Evolutionary conservation across 2,113 vertebrate genomes (phyloP).

Genomic region (Tachuris rubrigastra): DNA sequence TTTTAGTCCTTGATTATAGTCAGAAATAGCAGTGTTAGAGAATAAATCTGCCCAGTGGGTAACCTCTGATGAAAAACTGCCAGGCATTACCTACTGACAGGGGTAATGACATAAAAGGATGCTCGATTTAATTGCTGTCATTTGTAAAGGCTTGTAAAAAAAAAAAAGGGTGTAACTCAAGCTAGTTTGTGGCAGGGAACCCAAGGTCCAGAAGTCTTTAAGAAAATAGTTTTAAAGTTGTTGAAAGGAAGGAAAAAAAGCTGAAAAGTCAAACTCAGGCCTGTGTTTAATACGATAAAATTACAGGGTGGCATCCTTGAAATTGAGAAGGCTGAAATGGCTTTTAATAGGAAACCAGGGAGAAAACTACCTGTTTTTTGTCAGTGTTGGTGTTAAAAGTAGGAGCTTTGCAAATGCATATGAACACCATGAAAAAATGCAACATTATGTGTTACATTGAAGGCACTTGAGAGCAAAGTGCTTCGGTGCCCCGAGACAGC

Average conservation of each 20-base stretch:
- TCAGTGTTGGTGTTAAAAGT: neutral
- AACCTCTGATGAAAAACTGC: neutral
- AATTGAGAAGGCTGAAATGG: neutral
- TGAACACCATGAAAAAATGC: neutral
- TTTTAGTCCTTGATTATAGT: neutral
- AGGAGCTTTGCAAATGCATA: neutral
- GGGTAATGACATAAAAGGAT: neutral
- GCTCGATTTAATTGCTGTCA: neutral
- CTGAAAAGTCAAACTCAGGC: neutral
- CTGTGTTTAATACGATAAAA: neutral
- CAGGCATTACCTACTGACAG: neutral
- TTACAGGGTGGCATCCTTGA: neutral
- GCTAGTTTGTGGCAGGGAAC: neutral
- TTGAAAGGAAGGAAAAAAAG: neutral
- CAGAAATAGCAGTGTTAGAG: neutral
- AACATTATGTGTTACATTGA: neutral
- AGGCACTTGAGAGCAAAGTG: neutral
- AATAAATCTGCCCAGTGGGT: neutral
- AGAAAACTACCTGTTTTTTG: neutral
- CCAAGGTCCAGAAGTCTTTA: neutral
- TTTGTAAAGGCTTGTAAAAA: neutral
- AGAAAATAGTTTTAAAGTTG: neutral
- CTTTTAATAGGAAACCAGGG: neutral
- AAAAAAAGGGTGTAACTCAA: neutral
- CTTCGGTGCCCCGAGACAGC: accelerated